phyloP scores from a whole-genome alignment of 2,797 vertebrate species.

The Vespertilio murinus region DNA sequence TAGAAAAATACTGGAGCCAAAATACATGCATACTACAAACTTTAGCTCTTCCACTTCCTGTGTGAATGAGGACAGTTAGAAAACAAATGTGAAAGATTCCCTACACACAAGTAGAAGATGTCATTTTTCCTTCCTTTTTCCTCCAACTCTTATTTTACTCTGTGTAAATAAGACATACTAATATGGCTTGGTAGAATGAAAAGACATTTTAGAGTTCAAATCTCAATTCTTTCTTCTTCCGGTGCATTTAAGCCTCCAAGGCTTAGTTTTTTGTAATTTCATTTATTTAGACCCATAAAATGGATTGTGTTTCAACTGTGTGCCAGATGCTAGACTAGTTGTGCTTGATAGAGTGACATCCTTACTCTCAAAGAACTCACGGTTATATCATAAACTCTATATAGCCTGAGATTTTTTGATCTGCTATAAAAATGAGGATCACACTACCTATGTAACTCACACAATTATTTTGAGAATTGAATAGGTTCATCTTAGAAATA shows the following conservation, averaged over 20 bases:
- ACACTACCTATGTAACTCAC: not conserved
- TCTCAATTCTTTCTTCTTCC: not conserved
- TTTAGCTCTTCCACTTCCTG: not conserved
- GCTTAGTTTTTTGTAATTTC: not conserved
- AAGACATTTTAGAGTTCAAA: not conserved
- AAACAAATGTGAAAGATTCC: not conserved
- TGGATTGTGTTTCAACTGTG: not conserved
- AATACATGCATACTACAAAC: not conserved
- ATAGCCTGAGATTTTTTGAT: not conserved
- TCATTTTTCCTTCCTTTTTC: not conserved
- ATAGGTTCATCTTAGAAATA: not conserved
- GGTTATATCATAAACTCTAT: not conserved
- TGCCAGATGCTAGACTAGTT: not conserved
- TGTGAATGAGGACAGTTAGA: not conserved
- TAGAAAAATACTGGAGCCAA: not conserved
- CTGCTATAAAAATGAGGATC: not conserved
- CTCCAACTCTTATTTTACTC: not conserved
- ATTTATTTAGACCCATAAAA: conserved; percentile 40
- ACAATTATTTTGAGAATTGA: not conserved
- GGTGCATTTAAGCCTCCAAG: not conserved
- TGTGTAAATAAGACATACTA: not conserved
- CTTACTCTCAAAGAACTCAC: not conserved
- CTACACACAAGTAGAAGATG: not conserved
- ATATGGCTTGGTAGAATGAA: not conserved
- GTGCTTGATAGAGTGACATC: not conserved